Conservation (phyloP, 2,113 vertebrate genomes). For the Aphyosemion australe region DNA sequence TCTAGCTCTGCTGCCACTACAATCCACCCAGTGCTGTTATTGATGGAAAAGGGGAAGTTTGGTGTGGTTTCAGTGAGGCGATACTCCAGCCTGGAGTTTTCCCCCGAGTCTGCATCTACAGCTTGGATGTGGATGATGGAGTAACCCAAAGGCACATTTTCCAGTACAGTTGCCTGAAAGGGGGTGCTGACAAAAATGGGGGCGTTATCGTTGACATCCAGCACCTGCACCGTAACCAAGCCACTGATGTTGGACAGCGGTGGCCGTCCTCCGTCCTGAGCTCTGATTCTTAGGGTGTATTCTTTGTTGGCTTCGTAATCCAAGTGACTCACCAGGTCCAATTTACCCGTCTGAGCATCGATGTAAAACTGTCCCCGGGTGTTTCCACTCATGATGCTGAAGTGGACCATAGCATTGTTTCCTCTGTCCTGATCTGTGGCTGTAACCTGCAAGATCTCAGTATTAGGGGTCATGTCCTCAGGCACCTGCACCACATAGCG, state of each 20-base stretch:
- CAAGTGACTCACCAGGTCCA: constrained; percentile 90
- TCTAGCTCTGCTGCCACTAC: constrained; percentile 89
- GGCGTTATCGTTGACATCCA: constrained; percentile 93
- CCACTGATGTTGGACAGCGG: constrained; percentile 94
- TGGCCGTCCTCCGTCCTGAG: constrained; percentile 92
- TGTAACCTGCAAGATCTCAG: constrained; percentile 85
- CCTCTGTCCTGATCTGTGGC: constrained; percentile 90
- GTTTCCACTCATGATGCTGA: constrained; percentile 97
- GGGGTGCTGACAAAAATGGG: constrained; percentile 97
- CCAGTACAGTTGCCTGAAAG: constrained; percentile 92
- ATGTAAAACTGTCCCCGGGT: constrained; percentile 95
- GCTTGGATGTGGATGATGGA: constrained; percentile 94
- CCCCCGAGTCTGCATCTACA: constrained; percentile 90
- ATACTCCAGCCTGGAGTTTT: constrained; percentile 90
- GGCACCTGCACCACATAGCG: constrained; percentile 89
- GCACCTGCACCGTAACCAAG: constrained; percentile 90
- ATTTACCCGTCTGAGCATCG: constrained; percentile 89
- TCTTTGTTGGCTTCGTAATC: constrained; percentile 95
- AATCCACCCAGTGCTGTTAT: constrained; percentile 95
- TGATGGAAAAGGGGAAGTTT: constrained; percentile 89
- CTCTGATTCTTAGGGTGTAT: constrained; percentile 88
- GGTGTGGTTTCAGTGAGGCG: constrained; percentile 80
- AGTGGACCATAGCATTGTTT: constrained; percentile 91
- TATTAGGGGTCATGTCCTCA: constrained; percentile 85
- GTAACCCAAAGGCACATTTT: constrained; percentile 92